Percentiles rank a stretch among this genome's conserved stretches.
phyloP scores from a whole-genome alignment of 2,797 vertebrate genomes.

The Cetoscarus ocellatus region DNA sequence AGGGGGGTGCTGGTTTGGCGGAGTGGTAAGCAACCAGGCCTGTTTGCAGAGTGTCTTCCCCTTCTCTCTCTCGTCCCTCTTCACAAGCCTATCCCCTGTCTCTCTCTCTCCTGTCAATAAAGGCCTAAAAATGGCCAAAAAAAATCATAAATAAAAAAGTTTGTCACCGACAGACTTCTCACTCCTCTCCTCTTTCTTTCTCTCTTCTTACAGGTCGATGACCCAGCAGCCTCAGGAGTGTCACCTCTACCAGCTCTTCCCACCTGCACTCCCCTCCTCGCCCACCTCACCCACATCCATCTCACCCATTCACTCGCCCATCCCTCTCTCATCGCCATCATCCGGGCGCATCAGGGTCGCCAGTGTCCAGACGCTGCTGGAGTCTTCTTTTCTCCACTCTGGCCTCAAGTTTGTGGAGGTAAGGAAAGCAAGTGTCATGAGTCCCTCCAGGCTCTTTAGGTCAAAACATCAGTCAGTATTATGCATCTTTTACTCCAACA shows the following conservation, averaged over 20 bases:
- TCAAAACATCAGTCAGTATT: background rate
- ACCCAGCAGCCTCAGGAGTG: constrained; percentile 85
- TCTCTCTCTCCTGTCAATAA: too few relatives aligned
- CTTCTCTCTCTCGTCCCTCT: too few relatives aligned
- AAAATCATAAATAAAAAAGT: too few relatives aligned
- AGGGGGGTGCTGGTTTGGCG: too few relatives aligned
- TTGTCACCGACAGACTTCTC: too few relatives aligned
- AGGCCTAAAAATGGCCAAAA: too few relatives aligned
- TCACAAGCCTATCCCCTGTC: too few relatives aligned
- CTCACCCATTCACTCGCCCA: constrained; percentile 47
- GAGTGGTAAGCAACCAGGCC: too few relatives aligned
- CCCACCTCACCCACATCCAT: constrained; percentile 42
- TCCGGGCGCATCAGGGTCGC: constrained; percentile 76
- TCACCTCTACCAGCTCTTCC: constrained; percentile 90
- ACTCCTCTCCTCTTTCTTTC: background rate
- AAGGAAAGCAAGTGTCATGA: background rate
- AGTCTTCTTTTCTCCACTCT: constrained; percentile 86
- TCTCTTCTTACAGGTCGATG: constrained; percentile 74
- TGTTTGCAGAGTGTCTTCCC: too few relatives aligned
- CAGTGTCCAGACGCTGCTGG: constrained; percentile 86
- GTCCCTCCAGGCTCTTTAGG: background rate
- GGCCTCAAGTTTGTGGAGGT: constrained; percentile 91
- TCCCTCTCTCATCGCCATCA: constrained; percentile 43
- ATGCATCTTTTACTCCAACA: constrained; percentile 28
- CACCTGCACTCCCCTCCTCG: constrained; percentile 64